Base-by-base conservation (phyloP, 2,797 vertebrate genomes). In the Emys orbicularis region DNA sequence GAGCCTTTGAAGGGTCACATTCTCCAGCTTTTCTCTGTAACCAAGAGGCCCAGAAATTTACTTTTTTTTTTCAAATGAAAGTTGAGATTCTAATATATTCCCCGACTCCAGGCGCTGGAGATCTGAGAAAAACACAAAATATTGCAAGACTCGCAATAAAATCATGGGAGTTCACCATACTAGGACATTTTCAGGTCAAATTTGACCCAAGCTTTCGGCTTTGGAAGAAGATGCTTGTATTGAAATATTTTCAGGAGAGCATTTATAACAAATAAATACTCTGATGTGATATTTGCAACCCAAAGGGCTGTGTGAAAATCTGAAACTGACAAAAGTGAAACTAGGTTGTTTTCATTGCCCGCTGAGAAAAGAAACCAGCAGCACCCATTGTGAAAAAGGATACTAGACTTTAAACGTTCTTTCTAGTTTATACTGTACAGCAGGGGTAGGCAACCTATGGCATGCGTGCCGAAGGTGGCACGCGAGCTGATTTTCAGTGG, bases 241-340 rank as follows among this genome's bases (percentile, higher is more conserved):
- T 72, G 25, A 52, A 84, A 54, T 74, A 87, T 81, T 94, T 89
- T 57, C 34, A 59, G 74, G 81, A 87, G 84, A 34, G 12, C 49
- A 52, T 31, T 96, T 93, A 84, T 92, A 92, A n/a, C 61, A 65
- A 97, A 95, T 77, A 92, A 96, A 95, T 84, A 86, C 89, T 93
- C 95, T 84, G 41, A n/a, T 81, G 49, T 54, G 0, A 79, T 88
- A 49, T 93, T 97, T 96, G 86, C 90, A 91, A 79, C 90, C 82
- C 49, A 92, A 90, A 8, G 37, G 12, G 34, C 90, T 96, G 94
- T 86, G 84, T 95, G 87, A 89, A 94, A 91, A 92, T 56, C 81
- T 86, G 80, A 89, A 97, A 90, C 12, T 31, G 81, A 37, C 79
- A 50, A 86, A 91, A 86, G 95, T 81, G 84, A 90, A 94, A 68